Conservation (phyloP, 1,140 invertebrate species). For the Pseudomyrmex flavicornis region DNA sequence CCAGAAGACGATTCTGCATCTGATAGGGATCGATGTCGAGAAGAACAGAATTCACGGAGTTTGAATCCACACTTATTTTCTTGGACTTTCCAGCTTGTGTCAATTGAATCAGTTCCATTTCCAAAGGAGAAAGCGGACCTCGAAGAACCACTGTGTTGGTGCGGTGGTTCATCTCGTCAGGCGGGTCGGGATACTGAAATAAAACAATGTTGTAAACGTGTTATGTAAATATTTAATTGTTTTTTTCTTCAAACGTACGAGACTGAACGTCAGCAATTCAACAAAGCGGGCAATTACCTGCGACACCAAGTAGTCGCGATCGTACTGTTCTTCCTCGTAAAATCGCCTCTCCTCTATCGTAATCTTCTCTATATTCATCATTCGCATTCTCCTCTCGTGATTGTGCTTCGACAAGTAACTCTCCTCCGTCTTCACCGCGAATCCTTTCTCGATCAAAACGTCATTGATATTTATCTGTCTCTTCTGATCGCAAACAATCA, state of each 20-base stretch:
- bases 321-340: slow-evolving; percentile 84
- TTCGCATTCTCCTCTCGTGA: slow-evolving; percentile 80
- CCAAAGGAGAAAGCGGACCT: slow-evolving; percentile 90
- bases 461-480: slow-evolving; percentile 86
- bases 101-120: slow-evolving; percentile 88
- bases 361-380: slow-evolving; percentile 76
- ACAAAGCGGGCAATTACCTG: slow-evolving; percentile 15
- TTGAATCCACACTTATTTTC: slow-evolving; percentile 87
- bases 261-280: too few species aligned
- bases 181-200: slow-evolving; percentile 77
- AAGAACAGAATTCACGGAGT: slow-evolving; percentile 94
- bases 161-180: slow-evolving; percentile 82
- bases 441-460: slow-evolving; percentile 86
- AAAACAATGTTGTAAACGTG: slow-evolving; percentile 56
- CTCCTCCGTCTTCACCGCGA: slow-evolving; percentile 90
- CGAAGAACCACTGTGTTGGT: slow-evolving; percentile 84
- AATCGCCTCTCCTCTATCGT: slow-evolving; percentile 81
- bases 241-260: too few species aligned
- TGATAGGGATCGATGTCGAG: slow-evolving; percentile 92
- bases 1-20: slow-evolving; percentile 87
- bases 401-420: slow-evolving; percentile 89
- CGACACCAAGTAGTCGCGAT: slow-evolving; percentile 73
- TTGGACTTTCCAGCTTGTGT: slow-evolving; percentile 86
- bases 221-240: too few species aligned
- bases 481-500: slow-evolving; percentile 83